Percentiles rank a stretch among this genome's conserved stretches.
Evolutionary conservation across 2,113 vertebrate genomes (phyloP).

Genomic region (Amphilophus citrinellus): DNA sequence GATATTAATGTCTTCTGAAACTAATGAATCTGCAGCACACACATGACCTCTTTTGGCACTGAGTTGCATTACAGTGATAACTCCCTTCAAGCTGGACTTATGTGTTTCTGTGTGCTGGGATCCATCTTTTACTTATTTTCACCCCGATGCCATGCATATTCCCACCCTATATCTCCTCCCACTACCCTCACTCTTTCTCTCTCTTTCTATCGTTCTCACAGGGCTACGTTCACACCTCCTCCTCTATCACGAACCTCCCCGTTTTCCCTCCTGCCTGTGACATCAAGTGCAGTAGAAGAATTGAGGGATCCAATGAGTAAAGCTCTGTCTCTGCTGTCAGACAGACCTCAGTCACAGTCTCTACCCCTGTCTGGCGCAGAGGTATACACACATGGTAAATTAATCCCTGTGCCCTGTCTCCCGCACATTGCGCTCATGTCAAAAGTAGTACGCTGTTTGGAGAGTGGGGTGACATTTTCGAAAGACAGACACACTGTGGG

Average conservation of each 20-base stretch:
- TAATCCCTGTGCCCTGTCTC: constrained; percentile 76
- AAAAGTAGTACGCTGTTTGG: constrained; percentile 57
- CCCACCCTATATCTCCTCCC: constrained; percentile 16
- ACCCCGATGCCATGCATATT: constrained; percentile 22
- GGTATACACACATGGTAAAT: constrained; percentile 77
- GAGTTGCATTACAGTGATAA: constrained; percentile 71
- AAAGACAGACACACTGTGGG: constrained; percentile 66
- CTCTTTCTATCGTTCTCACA: constrained; percentile 28
- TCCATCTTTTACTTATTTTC: constrained; percentile 50
- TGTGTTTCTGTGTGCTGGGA: constrained; percentile 25
- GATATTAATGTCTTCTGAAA: constrained; percentile 66
- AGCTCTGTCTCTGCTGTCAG: constrained; percentile 68
- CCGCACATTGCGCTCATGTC: constrained; percentile 72
- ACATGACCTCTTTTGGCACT: constrained; percentile 78
- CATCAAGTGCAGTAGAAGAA: constrained; percentile 63
- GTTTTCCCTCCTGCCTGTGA: constrained; percentile 40
- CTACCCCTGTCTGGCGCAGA: constrained; percentile 73
- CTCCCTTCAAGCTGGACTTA: constrained; percentile 20
- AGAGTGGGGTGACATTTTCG: constrained; percentile 68
- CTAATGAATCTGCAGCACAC: constrained; percentile 77
- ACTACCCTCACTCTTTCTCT: background rate
- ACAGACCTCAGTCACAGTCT: constrained; percentile 77
- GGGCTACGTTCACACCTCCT: constrained; percentile 33
- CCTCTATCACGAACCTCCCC: constrained; percentile 19
- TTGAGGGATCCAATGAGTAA: constrained; percentile 56